Evolutionary conservation across 1,140 invertebrate species (phyloP).

Genomic region (Neodiprion pinetum): DNA sequence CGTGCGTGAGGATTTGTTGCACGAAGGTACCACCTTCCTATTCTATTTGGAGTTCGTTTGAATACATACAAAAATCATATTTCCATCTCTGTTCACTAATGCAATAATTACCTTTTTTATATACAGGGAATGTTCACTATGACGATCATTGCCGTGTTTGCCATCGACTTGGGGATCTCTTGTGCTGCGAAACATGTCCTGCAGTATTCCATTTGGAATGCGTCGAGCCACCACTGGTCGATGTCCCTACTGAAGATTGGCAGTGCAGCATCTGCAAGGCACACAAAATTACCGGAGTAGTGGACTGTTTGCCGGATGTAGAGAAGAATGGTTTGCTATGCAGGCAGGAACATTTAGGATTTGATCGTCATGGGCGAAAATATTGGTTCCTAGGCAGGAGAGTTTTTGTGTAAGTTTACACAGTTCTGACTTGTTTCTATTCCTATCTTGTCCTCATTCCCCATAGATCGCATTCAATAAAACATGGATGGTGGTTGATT

Average conservation of each 20-base stretch:
- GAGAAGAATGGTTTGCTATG: slow-evolving; percentile 92
- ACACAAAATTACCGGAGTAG: slow-evolving; percentile 90
- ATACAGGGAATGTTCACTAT: slow-evolving; percentile 86
- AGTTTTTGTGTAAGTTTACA: slow-evolving; percentile 86
- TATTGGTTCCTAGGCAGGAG: slow-evolving; percentile 95
- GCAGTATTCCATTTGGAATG: slow-evolving; percentile 97
- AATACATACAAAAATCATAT: slow-evolving; percentile 34
- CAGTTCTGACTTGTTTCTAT: slow-evolving; percentile 15
- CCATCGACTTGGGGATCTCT: slow-evolving; percentile 91
- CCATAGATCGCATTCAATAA: too few species aligned
- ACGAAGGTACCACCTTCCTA: slow-evolving; percentile 77
- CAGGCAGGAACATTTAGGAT: slow-evolving; percentile 92
- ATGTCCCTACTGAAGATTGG: slow-evolving; percentile 97
- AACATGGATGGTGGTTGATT: too few species aligned
- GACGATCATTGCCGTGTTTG: slow-evolving; percentile 96
- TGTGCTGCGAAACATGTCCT: slow-evolving; percentile 97
- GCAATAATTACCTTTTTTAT: slow-evolving; percentile 28
- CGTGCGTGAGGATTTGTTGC: slow-evolving; percentile 90
- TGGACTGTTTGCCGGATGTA: slow-evolving; percentile 89
- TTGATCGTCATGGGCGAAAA: slow-evolving; percentile 92
- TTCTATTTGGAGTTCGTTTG: slow-evolving; percentile 12
- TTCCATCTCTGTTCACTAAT: slow-evolving; percentile 11
- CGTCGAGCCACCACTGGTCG: slow-evolving; percentile 90
- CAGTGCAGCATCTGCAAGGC: slow-evolving; percentile 91
- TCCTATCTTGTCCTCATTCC: slow-evolving; percentile 14